Conservation (phyloP, 2,888 invertebrate genomes). For the Pyralis farinalis region DNA sequence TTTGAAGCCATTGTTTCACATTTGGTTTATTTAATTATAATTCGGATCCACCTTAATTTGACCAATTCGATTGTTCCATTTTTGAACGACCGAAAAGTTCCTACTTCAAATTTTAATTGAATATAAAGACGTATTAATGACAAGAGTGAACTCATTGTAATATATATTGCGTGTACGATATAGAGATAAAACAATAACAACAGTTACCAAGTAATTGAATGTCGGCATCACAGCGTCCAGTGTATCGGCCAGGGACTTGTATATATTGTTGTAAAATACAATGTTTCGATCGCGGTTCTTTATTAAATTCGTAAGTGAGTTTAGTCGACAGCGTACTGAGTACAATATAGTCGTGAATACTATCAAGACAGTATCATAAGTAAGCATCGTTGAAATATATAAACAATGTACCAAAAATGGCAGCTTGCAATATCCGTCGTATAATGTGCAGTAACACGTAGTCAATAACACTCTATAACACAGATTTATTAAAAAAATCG, state of each 20-base stretch:
- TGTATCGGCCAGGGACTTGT: constrained; percentile 8
- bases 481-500: not conserved
- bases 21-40: no score
- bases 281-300: constrained; percentile 4
- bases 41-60: no score
- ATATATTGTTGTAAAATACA: constrained; percentile 3
- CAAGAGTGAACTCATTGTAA: no score
- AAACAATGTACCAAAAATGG: not conserved
- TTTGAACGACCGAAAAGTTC: no score
- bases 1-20: no score
- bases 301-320: constrained; percentile 3
- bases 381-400: constrained; percentile 2
- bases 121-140: no score
- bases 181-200: no score
- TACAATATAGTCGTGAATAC: constrained; percentile 12
- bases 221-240: constrained; percentile 3
- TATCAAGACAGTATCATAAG: constrained; percentile 9
- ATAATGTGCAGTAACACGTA: constrained; percentile 1
- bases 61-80: no score
- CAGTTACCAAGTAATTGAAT: not conserved
- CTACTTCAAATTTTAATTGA: no score
- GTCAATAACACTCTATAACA: not conserved
- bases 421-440: not conserved
- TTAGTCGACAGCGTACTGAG: constrained; percentile 10
- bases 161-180: no score